phyloP scores from a whole-genome alignment of 2,113 vertebrate species.

The Prolemur simus region DNA sequence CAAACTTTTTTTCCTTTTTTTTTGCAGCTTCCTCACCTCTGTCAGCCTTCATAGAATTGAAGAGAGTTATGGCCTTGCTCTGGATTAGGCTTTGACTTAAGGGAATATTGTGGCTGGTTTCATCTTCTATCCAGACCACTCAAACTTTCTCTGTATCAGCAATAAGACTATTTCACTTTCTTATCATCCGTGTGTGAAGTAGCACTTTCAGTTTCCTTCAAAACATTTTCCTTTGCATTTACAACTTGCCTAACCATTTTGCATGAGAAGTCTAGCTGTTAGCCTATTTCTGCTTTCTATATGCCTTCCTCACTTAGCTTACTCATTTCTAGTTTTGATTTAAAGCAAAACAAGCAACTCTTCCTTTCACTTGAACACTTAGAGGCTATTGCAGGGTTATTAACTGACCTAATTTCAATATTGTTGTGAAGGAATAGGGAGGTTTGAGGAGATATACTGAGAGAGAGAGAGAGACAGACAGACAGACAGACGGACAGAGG shows the following conservation, averaged over 20 bases:
- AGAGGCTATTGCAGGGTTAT: not conserved
- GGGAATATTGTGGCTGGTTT: not conserved
- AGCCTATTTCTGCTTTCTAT: not conserved
- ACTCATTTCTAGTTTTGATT: not conserved
- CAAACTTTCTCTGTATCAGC: not conserved
- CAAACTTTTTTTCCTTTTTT: not conserved
- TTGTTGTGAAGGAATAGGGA: not conserved
- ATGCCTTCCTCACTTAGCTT: not conserved
- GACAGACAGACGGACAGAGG: no score
- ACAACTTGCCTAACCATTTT: not conserved
- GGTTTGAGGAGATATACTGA: not conserved
- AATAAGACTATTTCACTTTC: not conserved
- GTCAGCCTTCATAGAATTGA: not conserved
- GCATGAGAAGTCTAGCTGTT: not conserved
- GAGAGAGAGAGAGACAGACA: not conserved
- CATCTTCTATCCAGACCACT: not conserved
- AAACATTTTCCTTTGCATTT: not conserved
- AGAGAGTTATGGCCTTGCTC: not conserved
- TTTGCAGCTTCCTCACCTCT: not conserved
- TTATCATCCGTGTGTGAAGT: not conserved
- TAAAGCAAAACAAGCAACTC: not conserved
- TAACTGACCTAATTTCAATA: not conserved
- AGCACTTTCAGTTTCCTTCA: not conserved
- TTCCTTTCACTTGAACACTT: not conserved
- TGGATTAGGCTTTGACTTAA: not conserved